Evolutionary conservation across 2,888 invertebrate species (phyloP).

Genomic region (Abrostola tripartita): DNA sequence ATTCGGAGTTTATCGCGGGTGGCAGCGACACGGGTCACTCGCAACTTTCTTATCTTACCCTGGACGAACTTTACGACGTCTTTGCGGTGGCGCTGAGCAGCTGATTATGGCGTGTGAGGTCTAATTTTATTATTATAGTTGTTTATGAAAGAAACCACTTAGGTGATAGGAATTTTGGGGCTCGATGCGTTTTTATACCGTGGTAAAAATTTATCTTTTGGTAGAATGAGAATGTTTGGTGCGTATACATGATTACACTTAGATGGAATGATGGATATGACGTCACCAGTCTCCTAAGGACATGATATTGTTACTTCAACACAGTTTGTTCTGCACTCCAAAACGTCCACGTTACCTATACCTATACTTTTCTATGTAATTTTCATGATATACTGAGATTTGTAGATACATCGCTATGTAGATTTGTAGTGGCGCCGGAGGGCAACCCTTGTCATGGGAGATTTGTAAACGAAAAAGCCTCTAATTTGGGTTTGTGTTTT

Average conservation of each 20-base stretch:
- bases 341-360: background rate
- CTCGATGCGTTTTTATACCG: slow-evolving; percentile 12
- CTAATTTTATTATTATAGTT: slow-evolving; percentile 43
- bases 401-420: slow-evolving; percentile 56
- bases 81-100: slow-evolving; percentile 64
- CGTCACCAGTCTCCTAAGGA: too few species aligned
- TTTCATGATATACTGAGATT: slow-evolving; percentile 64
- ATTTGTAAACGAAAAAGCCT: slow-evolving; percentile 81
- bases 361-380: slow-evolving; percentile 50
- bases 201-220: background rate
- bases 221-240: background rate
- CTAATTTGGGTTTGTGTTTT: slow-evolving; percentile 81
- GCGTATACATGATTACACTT: background rate
- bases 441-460: slow-evolving; percentile 82
- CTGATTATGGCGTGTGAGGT: slow-evolving; percentile 66
- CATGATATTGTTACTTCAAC: too few species aligned
- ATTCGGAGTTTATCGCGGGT: slow-evolving; percentile 82
- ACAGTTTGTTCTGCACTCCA: background rate
- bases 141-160: slow-evolving; percentile 30
- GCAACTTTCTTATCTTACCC: slow-evolving; percentile 77
- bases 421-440: slow-evolving; percentile 69
- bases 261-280: too few species aligned
- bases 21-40: slow-evolving; percentile 74
- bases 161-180: slow-evolving; percentile 14
- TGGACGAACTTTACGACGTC: slow-evolving; percentile 72